A percentile compares a stretch with the other conserved stretches of the same genome.
Evolutionary conservation across 2,797 vertebrate species (phyloP).

Genomic region (Tolypeutes matacus): DNA sequence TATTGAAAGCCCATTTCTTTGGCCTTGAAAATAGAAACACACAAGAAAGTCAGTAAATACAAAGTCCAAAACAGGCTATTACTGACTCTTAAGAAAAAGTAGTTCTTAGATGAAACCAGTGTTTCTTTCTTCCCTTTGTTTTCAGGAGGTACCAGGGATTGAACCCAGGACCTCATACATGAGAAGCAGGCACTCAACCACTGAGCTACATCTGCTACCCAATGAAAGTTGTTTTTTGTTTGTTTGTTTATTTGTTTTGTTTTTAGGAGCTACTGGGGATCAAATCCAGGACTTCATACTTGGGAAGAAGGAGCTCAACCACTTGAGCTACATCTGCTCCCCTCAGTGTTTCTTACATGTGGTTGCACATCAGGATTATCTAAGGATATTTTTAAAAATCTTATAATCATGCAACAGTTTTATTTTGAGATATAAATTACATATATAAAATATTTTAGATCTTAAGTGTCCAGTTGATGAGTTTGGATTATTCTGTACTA

Average conservation of each 20-base stretch:
- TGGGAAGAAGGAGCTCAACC: too few species aligned
- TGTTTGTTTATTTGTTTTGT: too few species aligned
- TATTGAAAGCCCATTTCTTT: not conserved
- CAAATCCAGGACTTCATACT: too few species aligned
- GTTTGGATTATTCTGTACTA: not conserved
- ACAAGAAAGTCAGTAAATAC: not conserved
- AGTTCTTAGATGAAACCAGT: not conserved
- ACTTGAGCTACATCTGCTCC: too few species aligned
- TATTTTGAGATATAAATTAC: conserved; percentile 40
- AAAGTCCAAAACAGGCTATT: not conserved
- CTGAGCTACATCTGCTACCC: too few species aligned
- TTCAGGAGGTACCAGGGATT: too few species aligned
- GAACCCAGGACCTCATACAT: too few species aligned
- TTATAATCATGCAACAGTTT: not conserved
- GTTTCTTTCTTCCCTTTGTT: not conserved
- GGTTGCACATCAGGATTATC: not conserved
- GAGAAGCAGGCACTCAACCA: too few species aligned
- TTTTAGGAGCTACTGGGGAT: too few species aligned
- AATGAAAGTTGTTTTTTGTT: too few species aligned
- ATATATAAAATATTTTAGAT: conserved; percentile 3
- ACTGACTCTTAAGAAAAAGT: not conserved
- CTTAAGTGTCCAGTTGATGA: not conserved
- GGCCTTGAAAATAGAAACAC: not conserved
- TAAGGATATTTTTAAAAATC: not conserved
- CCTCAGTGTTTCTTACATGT: conserved; percentile 16